These are phyloP conservation scores for Bombus pascuorum DNA, from an alignment of 1,140 invertebrate species.

Conservation along the genomic window DNA sequence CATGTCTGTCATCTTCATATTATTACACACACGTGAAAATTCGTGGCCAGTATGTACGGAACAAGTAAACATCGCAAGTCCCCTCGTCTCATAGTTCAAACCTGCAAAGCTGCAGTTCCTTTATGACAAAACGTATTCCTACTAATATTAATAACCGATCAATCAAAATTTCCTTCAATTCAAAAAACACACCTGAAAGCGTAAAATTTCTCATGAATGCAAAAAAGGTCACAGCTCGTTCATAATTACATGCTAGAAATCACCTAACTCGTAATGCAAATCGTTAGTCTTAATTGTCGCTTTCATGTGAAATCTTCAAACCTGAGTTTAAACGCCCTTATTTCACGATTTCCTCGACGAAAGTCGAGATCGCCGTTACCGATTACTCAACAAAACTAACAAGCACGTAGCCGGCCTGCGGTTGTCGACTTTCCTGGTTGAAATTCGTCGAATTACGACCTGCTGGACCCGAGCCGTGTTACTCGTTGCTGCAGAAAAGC, in stretches of 20 bases:
- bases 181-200: no score
- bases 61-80: background rate
- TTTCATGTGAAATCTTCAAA: background rate
- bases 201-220: no score
- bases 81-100: no score
- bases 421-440: background rate
- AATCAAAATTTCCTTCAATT: no score
- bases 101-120: background rate
- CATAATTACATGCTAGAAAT: background rate
- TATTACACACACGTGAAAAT: background rate
- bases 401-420: background rate
- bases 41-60: background rate
- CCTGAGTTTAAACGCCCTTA: background rate
- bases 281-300: background rate
- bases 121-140: no score
- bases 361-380: background rate
- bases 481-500: conserved; percentile 20
- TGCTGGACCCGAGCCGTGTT: background rate
- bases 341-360: background rate
- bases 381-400: background rate
- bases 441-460: background rate
- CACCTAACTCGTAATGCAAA: background rate
- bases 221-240: background rate
- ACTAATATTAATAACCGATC: no score
- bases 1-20: background rate